phyloP scores from a whole-genome alignment of 1,140 invertebrate species.

The Whitmania pigra region DNA sequence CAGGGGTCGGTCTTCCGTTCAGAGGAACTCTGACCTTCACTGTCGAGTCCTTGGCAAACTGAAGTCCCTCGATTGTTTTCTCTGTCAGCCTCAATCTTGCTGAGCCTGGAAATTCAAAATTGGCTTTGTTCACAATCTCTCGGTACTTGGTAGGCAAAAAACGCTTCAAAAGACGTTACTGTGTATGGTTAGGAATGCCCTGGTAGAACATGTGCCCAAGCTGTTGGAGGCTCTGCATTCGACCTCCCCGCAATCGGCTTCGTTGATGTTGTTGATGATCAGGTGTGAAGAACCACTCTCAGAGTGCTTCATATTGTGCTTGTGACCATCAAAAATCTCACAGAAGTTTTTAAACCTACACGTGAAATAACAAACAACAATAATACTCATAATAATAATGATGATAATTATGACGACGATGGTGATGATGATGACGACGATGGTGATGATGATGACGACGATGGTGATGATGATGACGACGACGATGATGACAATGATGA shows the following conservation, averaged over 20 bases:
- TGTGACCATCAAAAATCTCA: conserved; percentile 75
- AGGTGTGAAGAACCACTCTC: conserved; percentile 70
- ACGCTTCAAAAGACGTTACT: conserved; percentile 47
- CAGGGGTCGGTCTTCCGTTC: conserved; percentile 84
- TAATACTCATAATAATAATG: neutral
- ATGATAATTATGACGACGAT: neutral
- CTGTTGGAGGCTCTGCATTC: conserved; percentile 84
- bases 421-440: neutral
- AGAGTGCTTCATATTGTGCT: conserved; percentile 63
- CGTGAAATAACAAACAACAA: conserved; percentile 29
- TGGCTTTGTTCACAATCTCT: neutral
- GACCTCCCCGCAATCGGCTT: conserved; percentile 95
- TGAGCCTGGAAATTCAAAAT: conserved; percentile 51
- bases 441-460: neutral
- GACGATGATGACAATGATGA: too few species aligned
- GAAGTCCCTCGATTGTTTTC: conserved; percentile 81
- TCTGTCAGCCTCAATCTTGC: conserved; percentile 92
- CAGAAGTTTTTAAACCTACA: conserved; percentile 63
- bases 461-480: too few species aligned
- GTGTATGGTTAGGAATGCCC: conserved; percentile 84
- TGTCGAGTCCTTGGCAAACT: conserved; percentile 93
- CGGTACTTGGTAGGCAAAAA: neutral
- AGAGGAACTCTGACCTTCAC: conserved; percentile 94
- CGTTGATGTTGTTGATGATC: conserved; percentile 71
- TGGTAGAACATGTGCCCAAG: conserved; percentile 76